Evolutionary conservation across 2,113 vertebrate species (phyloP), one percentile per base, ranked within the genome.

Genomic region (Silurus asotus): DNA sequence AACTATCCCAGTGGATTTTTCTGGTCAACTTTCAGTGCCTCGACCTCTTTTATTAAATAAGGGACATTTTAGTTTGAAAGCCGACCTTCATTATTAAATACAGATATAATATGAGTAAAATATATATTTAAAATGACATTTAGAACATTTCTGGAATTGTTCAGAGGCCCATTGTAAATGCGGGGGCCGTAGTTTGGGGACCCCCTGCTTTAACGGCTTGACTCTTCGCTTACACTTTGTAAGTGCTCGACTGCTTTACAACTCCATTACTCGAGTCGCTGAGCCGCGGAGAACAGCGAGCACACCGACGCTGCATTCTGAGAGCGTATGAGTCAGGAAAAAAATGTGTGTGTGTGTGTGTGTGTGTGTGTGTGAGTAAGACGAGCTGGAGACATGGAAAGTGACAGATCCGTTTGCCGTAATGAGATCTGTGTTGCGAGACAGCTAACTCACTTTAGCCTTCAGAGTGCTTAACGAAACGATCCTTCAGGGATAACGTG

Each of bases 321-420:
- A 53, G 25, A 19, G 80, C 19, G 23, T 11, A 7, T 28, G 25
- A 62, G 77, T 51, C 67, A 23, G 37, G 45, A 69, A 69, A 72
- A 8, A 55, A 37, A 69, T n/a, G n/a, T n/a, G 65, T 49, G 1
- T 23, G 13, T 49, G 48, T n/a, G 20, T 59, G 67, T 59, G 13
- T 19, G 51, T 13, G 19, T 23, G 2, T 1, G 11, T 8, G 49
- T 51, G 25, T 75, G 19, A 62, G 19, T 14, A 58, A 56, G 53
- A 56, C 13, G 53, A 58, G 75, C 75, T 78, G 53, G 75, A 58
- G 74, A 59, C 23, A 13, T 55, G 23, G 62, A 75, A 48, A 45
- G n/a, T 58, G 76, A 85, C 49, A 69, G 74, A 85, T 70, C 76
- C n/a, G 61, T 80, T 72, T 72, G 23, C 61, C 74, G 77, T 72